Base-by-base conservation (phyloP, 92 coral and sea anemone genomes). In the Palythoa caribaeorum region DNA sequence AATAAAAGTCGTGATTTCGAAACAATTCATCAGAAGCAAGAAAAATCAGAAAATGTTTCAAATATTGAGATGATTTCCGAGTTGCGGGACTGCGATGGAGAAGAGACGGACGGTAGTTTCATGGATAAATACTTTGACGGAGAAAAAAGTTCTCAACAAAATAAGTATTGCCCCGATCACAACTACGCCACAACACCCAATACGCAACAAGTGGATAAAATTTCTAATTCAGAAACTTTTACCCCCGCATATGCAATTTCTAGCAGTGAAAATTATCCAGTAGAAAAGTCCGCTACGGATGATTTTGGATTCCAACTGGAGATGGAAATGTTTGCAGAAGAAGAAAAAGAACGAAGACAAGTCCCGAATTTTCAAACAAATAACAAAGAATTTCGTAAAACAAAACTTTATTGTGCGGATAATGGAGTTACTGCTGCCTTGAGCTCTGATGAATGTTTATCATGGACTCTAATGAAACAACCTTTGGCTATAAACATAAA, bases 401-500 rank as follows among this genome's bases (percentile, higher is more conserved):
- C 71, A 63, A 62, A 40, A 38, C 37, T 11, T 39, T 0, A 19
- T 39, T 39, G 74, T 66, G 2, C 48, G 6, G 54, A 79, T 8
- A 5, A 60, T 80, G 85, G n/a, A 10, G 86, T 36, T 12, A 12
- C 17, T 17, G 13, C 1, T 13, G 12, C 21, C 11, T 6, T 37
- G 50, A 38, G 21, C 1, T 20, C 53, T 53, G 12, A 66, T 16
- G 74, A 69, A 17, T 81, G 44, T 14, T 65, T 52, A 10, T 21
- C 86, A 5, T 65, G 76, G 76, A 35, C 16, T 71, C 39, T 47
- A 38, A 81, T 21, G 60, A 52, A 66, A 44, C 37, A 81, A 5
- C 76, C 86, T 6, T 19, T 40, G 74, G 51, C 38, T 6, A 12
- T 81, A 52, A 68, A 66, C 20, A 10, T 65, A 1, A 76, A 68